These are phyloP conservation scores for Dicaeum eximium DNA, from an alignment of 2,113 vertebrate genomes.

Conservation along the genomic window DNA sequence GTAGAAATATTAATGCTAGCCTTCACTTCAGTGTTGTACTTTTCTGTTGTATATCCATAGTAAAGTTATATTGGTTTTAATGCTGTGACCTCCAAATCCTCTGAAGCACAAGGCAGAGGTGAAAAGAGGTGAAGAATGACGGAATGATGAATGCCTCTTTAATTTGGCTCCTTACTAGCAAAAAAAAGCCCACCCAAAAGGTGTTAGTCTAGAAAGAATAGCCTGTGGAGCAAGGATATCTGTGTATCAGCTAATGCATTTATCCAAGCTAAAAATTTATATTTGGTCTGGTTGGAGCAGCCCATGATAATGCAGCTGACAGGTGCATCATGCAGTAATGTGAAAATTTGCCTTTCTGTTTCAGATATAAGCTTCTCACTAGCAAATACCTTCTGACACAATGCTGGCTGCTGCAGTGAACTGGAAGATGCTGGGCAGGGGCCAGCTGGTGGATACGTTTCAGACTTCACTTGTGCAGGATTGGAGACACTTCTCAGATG, in stretches of 20 bases:
- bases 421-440: not conserved
- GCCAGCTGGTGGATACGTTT: not conserved
- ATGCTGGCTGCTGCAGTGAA: not conserved
- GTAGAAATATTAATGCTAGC: not conserved
- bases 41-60: not conserved
- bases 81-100: not conserved
- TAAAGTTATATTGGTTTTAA: not conserved
- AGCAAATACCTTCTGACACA: not conserved
- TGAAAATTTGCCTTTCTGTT: not conserved
- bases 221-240: not conserved
- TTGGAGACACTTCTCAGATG: not conserved
- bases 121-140: not conserved
- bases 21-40: not conserved
- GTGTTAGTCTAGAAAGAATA: not conserved
- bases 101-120: not conserved
- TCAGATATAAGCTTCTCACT: rapidly evolving
- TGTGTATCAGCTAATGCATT: not conserved
- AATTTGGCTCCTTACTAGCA: not conserved
- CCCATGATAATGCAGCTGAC: not conserved
- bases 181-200: not conserved
- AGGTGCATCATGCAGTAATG: not conserved
- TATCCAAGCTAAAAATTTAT: not conserved
- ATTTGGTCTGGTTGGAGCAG: not conserved
- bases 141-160: not conserved
- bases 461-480: not conserved